These are phyloP conservation scores for Arion vulgaris DNA, from an alignment of 1,140 invertebrate species.

Conservation along the genomic window DNA sequence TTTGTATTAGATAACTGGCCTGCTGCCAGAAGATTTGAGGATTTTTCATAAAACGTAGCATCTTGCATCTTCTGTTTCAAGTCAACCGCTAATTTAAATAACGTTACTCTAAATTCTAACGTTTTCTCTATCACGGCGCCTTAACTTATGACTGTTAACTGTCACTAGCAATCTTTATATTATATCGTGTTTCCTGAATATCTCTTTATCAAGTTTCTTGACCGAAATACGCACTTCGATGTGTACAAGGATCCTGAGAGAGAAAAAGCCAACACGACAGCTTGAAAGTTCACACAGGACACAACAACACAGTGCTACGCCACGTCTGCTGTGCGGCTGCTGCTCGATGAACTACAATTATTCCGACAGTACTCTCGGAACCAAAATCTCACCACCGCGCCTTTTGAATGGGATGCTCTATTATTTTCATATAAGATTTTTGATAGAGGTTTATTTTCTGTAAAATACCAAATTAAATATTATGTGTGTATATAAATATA, in stretches of 20 bases:
- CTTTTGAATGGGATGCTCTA: not conserved
- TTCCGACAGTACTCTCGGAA: not conserved
- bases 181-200: not conserved
- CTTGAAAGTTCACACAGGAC: slow-evolving; percentile 13
- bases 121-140: not conserved
- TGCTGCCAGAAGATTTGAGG: slow-evolving; percentile 72
- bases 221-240: not conserved
- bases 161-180: not conserved
- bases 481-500: too few species aligned
- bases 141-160: slow-evolving; percentile 1
- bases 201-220: not conserved
- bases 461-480: too few species aligned
- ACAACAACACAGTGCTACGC: slow-evolving; percentile 48
- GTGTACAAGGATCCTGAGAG: not conserved
- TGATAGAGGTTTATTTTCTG: too few species aligned
- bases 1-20: slow-evolving; percentile 17
- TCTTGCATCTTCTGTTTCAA: slow-evolving; percentile 76
- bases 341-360: not conserved
- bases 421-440: not conserved
- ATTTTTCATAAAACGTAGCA: slow-evolving; percentile 77
- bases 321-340: slow-evolving; percentile 62
- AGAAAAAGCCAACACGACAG: slow-evolving; percentile 14
- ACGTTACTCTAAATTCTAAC: too few species aligned
- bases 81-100: too few species aligned
- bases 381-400: too few species aligned